These are phyloP conservation scores for Abrostola tripartita DNA, from an alignment of 2,888 invertebrate species.

Conservation along the genomic window DNA sequence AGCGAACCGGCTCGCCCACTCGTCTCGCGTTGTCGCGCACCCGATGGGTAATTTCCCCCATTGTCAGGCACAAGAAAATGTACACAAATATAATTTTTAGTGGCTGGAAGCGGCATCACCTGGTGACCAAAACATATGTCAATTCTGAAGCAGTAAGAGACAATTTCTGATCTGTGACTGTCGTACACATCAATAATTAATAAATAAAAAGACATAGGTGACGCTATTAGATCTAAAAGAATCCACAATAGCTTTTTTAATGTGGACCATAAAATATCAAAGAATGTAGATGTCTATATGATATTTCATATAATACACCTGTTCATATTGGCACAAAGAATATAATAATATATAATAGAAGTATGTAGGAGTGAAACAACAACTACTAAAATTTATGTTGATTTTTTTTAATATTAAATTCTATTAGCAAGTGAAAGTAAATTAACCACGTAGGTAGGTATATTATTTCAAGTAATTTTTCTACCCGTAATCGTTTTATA, in stretches of 20 bases:
- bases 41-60: constrained; percentile 85
- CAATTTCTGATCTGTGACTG: too few species aligned
- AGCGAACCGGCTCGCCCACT: constrained; percentile 63
- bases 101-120: constrained; percentile 45
- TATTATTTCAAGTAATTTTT: constrained; percentile 46
- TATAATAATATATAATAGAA: constrained; percentile 28
- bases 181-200: too few species aligned
- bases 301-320: constrained; percentile 47
- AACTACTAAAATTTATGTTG: constrained; percentile 44
- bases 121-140: constrained; percentile 31
- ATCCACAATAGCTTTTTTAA: constrained; percentile 8
- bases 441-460: constrained; percentile 25
- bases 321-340: constrained; percentile 47
- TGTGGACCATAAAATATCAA: constrained; percentile 11
- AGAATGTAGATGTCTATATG: constrained; percentile 22
- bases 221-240: not conserved
- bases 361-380: constrained; percentile 44
- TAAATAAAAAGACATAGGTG: not conserved
- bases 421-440: constrained; percentile 30
- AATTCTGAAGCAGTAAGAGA: constrained; percentile 2
- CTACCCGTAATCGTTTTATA: constrained; percentile 51
- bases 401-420: constrained; percentile 30
- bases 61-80: constrained; percentile 85
- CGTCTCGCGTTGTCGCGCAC: constrained; percentile 73
- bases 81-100: constrained; percentile 50